Conservation (phyloP, 1,140 invertebrate genomes). For the Formica exsecta region DNA sequence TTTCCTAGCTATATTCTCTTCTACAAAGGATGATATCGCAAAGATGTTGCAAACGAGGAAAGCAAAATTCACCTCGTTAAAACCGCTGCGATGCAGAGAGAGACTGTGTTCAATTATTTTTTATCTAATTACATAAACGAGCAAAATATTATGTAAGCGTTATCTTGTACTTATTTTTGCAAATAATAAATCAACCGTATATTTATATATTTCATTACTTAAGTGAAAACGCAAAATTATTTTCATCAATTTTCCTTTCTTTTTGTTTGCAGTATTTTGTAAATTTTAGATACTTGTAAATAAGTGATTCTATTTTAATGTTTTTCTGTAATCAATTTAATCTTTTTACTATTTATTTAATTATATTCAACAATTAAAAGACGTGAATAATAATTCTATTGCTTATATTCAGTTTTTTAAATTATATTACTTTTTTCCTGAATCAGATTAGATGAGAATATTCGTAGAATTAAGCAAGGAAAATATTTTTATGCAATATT, state of each 20-base stretch:
- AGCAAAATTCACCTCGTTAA: conserved; percentile 43
- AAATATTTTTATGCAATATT: too few species aligned
- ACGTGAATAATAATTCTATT: neutral
- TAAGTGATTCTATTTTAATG: neutral
- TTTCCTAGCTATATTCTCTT: neutral
- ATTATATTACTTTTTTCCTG: neutral
- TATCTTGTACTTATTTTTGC: neutral
- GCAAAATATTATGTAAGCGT: conserved; percentile 23
- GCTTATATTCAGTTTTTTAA: neutral
- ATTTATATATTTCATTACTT: neutral
- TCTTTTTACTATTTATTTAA: neutral
- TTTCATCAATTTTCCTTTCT: neutral
- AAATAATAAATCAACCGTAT: conserved; percentile 7
- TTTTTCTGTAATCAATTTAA: neutral
- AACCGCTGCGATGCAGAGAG: neutral
- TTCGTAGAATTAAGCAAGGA: neutral
- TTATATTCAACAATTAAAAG: neutral
- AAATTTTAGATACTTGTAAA: neutral
- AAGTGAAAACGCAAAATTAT: conserved; percentile 23
- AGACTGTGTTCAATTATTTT: conserved; percentile 27
- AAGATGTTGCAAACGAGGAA: conserved; percentile 2
- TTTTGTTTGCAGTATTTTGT: too few species aligned
- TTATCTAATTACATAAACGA: conserved; percentile 31
- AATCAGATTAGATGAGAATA: neutral
- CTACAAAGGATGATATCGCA: neutral